Base-by-base conservation (phyloP, 2,797 vertebrate species). In the Arvicola amphibius region DNA sequence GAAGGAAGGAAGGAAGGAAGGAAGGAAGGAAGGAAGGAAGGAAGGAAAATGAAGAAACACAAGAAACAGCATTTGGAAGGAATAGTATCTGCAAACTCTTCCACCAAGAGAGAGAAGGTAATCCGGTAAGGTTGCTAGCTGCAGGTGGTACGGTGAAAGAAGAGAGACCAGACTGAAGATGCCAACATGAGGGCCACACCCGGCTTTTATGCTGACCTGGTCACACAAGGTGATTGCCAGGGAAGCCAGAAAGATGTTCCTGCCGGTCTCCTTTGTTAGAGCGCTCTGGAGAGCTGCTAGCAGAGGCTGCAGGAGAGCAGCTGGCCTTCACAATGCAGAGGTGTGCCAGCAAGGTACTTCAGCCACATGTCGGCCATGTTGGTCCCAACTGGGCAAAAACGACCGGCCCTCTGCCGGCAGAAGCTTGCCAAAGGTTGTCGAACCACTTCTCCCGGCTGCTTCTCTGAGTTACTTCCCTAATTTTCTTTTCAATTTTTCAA, bases 361-460 rank as follows among this genome's bases (percentile, higher is more conserved):
- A 34, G 27, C 76, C 76, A 10, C 4, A 12, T 29, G 29, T 34
- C n/a, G 34, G 34, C 37, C 34, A 6, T 80, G 34, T 56, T 2
- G 13, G 21, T 80, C 51, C 34, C 23, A 37, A 8, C 25, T 56
- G 51, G 51, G 51, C 34, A 37, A 37, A 80, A n/a, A 19, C 5
- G 17, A 56, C 53, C 53, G n/a, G 3, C 78, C 17, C 48, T n/a
- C 76, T 9, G 9, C 2, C 10, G 0, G 48, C 4, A 21, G 32
- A n/a, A 2, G 3, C 9, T 23, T 53, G 77, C 19, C 0, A 2
- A 23, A 1, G 2, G 4, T 34, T 51, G 76, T 16, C 0, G 8
- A 25, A 17, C 43, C 7, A 2, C 16, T 34, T 34, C 10, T 0
- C 48, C 34, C 6, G 0, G 25, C 56, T 0, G 3, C 27, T 83